Evolutionary conservation across 2,888 invertebrate genomes (phyloP).

Genomic region (Eubasilissa splendida): DNA sequence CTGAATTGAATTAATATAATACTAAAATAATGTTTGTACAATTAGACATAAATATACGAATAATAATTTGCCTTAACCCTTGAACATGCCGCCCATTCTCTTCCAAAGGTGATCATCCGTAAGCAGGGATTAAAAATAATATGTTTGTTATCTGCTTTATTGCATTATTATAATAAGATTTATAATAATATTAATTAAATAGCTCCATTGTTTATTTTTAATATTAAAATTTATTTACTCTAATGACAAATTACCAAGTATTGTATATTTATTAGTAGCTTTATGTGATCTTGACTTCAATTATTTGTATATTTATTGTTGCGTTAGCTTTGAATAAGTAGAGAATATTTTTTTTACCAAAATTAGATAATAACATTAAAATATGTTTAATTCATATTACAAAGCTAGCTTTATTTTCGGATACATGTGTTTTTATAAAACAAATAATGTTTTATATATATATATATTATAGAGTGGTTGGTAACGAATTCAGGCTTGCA

Average conservation of each 20-base stretch:
- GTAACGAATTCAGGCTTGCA: constrained; percentile 16
- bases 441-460: neutral
- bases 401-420: constrained; percentile 26
- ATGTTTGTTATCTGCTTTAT: neutral
- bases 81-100: constrained; percentile 27
- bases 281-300: constrained; percentile 17
- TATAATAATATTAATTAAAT: neutral
- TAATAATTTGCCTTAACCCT: constrained; percentile 16
- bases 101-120: neutral
- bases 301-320: constrained; percentile 36
- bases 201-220: neutral
- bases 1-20: constrained; percentile 25
- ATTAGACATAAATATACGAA: neutral
- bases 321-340: constrained; percentile 16
- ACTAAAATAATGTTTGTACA: constrained; percentile 13
- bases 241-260: constrained; percentile 30
- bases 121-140: neutral
- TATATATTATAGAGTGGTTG: neutral
- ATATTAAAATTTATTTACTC: neutral
- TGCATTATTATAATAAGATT: constrained; percentile 9
- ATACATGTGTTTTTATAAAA: constrained; percentile 11
- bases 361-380: constrained; percentile 26
- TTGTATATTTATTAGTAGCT: constrained; percentile 25
- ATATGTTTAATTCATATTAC: constrained; percentile 18
- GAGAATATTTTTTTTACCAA: constrained; percentile 40